phyloP scores from a whole-genome alignment of 2,888 invertebrate genomes.

The Lepidocyrtinus sp. region DNA sequence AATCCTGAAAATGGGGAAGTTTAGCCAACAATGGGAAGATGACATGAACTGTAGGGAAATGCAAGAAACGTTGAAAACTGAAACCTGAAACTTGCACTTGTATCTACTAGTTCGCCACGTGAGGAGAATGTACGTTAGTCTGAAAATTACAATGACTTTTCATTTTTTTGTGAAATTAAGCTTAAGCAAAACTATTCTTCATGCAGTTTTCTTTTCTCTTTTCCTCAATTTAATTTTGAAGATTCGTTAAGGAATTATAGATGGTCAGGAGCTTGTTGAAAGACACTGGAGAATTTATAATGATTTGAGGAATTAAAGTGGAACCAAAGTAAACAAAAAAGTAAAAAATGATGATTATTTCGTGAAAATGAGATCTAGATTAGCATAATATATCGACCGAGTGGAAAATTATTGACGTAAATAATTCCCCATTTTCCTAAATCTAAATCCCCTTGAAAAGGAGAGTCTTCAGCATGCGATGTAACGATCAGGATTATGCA shows the following conservation, averaged over 20 bases:
- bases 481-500: not conserved
- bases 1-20: constrained; percentile 36
- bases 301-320: constrained; percentile 21
- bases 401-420: constrained; percentile 10
- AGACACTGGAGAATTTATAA: constrained; percentile 24
- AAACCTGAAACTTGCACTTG: not conserved
- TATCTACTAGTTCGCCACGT: constrained; percentile 21
- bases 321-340: constrained; percentile 21
- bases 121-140: too few species aligned
- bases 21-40: not conserved
- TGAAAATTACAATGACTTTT: too few species aligned
- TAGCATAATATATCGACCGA: constrained; percentile 19
- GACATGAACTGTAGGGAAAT: too few species aligned
- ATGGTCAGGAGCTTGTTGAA: not conserved
- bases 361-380: constrained; percentile 54
- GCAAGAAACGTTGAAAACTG: not conserved
- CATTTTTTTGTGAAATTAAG: too few species aligned
- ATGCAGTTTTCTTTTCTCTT: not conserved
- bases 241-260: too few species aligned
- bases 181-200: not conserved
- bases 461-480: not conserved
- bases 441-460: not conserved
- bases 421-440: not conserved
- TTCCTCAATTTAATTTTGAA: too few species aligned
- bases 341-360: constrained; percentile 33